Conservation (phyloP, 1,140 invertebrate species). For the Tetramorium simillimum region DNA sequence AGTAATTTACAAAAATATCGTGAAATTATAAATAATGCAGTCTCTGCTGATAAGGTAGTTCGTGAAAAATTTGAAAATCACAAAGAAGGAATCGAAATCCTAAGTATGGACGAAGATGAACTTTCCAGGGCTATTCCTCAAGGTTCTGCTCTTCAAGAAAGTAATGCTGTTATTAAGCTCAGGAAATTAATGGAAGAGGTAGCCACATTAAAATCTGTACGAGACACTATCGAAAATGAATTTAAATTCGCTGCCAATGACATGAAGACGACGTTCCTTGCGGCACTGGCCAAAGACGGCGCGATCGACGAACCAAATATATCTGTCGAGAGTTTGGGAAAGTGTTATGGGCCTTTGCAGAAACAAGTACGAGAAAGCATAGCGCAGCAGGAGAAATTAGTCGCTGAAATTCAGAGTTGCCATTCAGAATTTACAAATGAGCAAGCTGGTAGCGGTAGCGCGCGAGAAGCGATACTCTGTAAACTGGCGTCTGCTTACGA, state of each 20-base stretch:
- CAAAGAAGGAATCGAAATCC: constrained; percentile 92
- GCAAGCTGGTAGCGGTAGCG: constrained; percentile 88
- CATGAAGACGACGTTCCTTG: constrained; percentile 94
- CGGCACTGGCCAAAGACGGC: constrained; percentile 93
- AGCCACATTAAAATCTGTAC: constrained; percentile 94
- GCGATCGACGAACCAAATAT: constrained; percentile 94
- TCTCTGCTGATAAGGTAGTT: constrained; percentile 92
- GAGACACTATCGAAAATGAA: constrained; percentile 95
- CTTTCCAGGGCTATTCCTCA: constrained; percentile 89
- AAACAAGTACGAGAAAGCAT: constrained; percentile 92
- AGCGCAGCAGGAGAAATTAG: constrained; percentile 91
- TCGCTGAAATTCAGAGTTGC: constrained; percentile 91
- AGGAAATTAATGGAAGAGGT: constrained; percentile 93
- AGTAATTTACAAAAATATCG: constrained; percentile 96
- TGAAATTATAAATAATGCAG: constrained; percentile 96
- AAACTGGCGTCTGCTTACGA: constrained; percentile 96
- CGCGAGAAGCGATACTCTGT: constrained; percentile 93
- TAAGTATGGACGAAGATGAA: constrained; percentile 91
- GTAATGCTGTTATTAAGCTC: constrained; percentile 89
- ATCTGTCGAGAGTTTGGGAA: constrained; percentile 91
- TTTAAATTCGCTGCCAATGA: constrained; percentile 94
- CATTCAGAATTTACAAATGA: constrained; percentile 92
- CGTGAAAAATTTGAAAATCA: constrained; percentile 94
- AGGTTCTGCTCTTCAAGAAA: constrained; percentile 86
- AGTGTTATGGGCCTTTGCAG: constrained; percentile 93